Evolutionary conservation across 2,888 invertebrate species (phyloP), one percentile per base, ranked within the genome.

Genomic region (Agrypnus murinus): DNA sequence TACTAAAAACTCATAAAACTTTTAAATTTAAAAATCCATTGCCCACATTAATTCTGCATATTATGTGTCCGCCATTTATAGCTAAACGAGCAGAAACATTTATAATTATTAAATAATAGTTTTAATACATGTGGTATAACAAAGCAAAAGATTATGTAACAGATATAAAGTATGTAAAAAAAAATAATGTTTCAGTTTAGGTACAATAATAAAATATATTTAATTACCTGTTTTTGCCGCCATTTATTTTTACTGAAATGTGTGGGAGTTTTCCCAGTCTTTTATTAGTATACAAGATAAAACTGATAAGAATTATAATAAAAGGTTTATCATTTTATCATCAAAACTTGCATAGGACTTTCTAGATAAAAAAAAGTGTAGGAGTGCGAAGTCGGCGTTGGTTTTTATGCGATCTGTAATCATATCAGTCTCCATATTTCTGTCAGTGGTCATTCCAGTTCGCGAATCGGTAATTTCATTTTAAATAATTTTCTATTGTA

Each of bases 401-500:
- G 50, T 57, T 65, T 65, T 62, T 59, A 46, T 45, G 50, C 66
- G 57, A 46, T 46, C 38, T 31, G 40, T 31, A 43, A 43, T 32
- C 53, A 46, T 50, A 53, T 65, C 70, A 70, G 71, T 71, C 71
- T 75, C 74, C 76, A 74, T 78, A 76, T 76, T 78, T 78, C 76
- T 78, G 78, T 78, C 78, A 78, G 71, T 76, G 77, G 70, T 75
- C 75, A 75, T 78, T 76, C 76, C 77, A 74, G 74, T 75, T 75
- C 71, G 60, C 64, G 69, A 74, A 69, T 71, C 69, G 59, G 63
- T 64, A 60, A 67, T 65, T 60, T 67, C 57, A 50, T 68, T 70
- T 67, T 63, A 43, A 58, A 45, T 65, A 55, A 62, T 68, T 71
- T 50, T 46, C 25, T 40, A 62, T 60, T 55, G 36, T 50, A 40